These are phyloP conservation scores for Spilogale gracilis DNA, from an alignment of 2,113 vertebrate species.

Conservation along the genomic window DNA sequence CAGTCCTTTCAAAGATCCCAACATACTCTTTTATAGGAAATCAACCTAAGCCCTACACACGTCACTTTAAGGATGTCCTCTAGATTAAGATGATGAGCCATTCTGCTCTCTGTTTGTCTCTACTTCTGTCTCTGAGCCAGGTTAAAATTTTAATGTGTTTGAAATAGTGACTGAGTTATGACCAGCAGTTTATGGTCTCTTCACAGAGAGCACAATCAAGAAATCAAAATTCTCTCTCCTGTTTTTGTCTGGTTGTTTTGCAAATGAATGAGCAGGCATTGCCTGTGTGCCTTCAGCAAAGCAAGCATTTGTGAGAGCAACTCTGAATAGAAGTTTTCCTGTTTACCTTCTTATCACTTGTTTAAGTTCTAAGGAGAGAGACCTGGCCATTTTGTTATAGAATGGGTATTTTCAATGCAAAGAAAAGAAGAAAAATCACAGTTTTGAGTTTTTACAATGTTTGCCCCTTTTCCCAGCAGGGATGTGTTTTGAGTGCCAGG, in stretches of 20 bases:
- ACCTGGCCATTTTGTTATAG: constrained; percentile 85
- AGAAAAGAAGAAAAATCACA: constrained; percentile 88
- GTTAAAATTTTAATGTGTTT: neutral
- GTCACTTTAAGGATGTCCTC: neutral
- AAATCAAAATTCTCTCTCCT: constrained; percentile 64
- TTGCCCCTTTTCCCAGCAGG: constrained; percentile 95
- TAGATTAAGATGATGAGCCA: constrained; percentile 25
- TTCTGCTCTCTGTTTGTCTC: neutral
- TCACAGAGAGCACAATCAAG: constrained; percentile 53
- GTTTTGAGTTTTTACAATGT: constrained; percentile 97
- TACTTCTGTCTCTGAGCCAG: neutral
- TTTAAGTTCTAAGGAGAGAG: constrained; percentile 86
- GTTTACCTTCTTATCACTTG: constrained; percentile 83
- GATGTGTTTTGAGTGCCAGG: constrained; percentile 94
- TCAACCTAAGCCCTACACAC: constrained; percentile 19
- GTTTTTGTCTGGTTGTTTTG: neutral
- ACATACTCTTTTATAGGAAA: constrained; percentile 53
- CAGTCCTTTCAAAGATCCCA: constrained; percentile 25
- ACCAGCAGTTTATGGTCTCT: constrained; percentile 8
- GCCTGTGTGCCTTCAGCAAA: constrained; percentile 66
- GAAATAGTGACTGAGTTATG: neutral
- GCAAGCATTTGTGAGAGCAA: constrained; percentile 61
- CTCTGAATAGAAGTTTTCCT: constrained; percentile 83
- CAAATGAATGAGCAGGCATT: neutral
- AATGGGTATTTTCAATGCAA: constrained; percentile 84